Conservation (phyloP, 1,140 invertebrate species). For the Lepidurus arcticus region DNA sequence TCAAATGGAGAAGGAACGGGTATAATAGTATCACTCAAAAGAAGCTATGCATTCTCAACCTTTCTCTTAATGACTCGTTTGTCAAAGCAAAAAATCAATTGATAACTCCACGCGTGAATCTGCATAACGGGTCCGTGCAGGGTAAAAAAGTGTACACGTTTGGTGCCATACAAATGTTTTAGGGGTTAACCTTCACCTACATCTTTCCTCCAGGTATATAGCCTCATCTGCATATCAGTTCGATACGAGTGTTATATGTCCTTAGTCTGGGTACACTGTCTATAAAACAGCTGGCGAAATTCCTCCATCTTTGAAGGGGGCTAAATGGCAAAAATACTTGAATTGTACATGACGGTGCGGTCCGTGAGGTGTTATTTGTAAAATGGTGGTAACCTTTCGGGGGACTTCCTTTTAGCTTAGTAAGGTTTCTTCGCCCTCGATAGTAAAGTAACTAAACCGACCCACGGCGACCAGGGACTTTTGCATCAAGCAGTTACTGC, state of each 20-base stretch:
- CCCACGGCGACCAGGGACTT: constrained; percentile 1
- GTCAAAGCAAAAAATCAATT: background rate
- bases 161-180: background rate
- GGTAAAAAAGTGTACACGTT: background rate
- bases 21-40: background rate
- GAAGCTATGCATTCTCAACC: background rate
- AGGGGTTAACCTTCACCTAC: background rate
- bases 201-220: background rate
- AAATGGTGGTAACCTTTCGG: background rate
- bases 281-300: background rate
- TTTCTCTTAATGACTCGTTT: constrained; percentile 9
- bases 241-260: background rate
- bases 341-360: background rate
- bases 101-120: background rate
- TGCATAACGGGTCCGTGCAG: background rate
- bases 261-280: background rate
- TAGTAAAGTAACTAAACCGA: background rate
- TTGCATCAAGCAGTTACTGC: background rate
- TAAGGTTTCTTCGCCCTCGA: background rate
- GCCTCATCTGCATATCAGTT: constrained; percentile 11
- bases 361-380: constrained; percentile 10
- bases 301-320: background rate
- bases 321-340: background rate
- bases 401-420: background rate
- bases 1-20: background rate